Conservation (phyloP, 1,140 invertebrate genomes). For the Stegodyphus mimosarum region DNA sequence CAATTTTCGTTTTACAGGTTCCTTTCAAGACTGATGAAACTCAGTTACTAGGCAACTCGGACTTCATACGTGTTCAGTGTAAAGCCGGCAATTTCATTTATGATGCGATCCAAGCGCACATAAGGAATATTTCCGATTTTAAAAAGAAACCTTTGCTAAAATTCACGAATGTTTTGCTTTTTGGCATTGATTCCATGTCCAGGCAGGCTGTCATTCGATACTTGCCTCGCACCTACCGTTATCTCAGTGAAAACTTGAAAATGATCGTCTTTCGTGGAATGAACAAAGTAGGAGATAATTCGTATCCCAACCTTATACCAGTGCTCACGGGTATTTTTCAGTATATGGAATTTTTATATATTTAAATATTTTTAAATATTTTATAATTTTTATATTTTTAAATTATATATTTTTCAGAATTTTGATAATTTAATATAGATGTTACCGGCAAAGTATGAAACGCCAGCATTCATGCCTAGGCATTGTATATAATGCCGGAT, state of each 20-base stretch:
- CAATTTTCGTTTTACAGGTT: too few species aligned
- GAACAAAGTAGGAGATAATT: constrained; percentile 95
- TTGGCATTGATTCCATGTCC: constrained; percentile 92
- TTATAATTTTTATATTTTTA: not conserved
- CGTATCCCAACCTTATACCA: constrained; percentile 90
- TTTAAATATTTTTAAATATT: too few species aligned
- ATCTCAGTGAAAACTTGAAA: constrained; percentile 77
- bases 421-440: too few species aligned
- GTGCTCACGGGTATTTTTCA: constrained; percentile 77
- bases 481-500: too few species aligned
- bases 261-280: constrained; percentile 82
- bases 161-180: constrained; percentile 82
- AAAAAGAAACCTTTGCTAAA: constrained; percentile 56
- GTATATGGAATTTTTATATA: too few species aligned
- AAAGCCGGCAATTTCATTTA: not conserved
- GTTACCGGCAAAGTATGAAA: too few species aligned
- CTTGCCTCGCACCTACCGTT: constrained; percentile 83
- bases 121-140: not conserved
- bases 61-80: too few species aligned
- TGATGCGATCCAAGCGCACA: not conserved
- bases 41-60: too few species aligned
- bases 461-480: too few species aligned
- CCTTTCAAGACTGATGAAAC: too few species aligned
- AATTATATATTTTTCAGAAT: not conserved
- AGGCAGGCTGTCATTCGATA: constrained; percentile 88